These are phyloP conservation scores for Callopanchax toddi DNA, from an alignment of 2,113 vertebrate species.

Conservation along the genomic window DNA sequence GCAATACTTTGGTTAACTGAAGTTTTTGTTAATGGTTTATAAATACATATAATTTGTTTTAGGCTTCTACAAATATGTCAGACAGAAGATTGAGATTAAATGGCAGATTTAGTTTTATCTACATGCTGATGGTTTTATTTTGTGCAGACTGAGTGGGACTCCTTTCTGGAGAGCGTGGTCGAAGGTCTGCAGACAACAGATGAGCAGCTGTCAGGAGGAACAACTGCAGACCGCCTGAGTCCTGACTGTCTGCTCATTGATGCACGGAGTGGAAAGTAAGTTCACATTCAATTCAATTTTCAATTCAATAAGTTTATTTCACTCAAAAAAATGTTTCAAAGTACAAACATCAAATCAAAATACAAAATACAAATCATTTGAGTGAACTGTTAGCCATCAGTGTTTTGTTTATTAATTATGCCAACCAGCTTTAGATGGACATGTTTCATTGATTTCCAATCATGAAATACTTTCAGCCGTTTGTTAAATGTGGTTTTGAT, in stretches of 20 bases:
- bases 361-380: no score
- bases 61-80: no score
- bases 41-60: no score
- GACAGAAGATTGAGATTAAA: not conserved
- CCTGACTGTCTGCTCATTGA: constrained; percentile 50
- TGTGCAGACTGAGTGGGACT: constrained; percentile 74
- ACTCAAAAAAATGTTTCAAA: no score
- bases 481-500: not conserved
- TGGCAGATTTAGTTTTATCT: not conserved
- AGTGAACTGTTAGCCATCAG: no score
- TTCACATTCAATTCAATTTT: no score
- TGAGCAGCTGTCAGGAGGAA: constrained; percentile 29
- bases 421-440: not conserved
- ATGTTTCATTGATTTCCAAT: not conserved
- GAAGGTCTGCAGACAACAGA: constrained; percentile 50
- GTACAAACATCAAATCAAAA: no score
- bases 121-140: not conserved
- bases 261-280: constrained; percentile 66
- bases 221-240: constrained; percentile 44
- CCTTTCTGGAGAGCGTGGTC: constrained; percentile 73
- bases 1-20: no score
- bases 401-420: not conserved
- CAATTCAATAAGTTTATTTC: no score
- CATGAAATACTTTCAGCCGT: not conserved
- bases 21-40: no score